Evolutionary conservation across 2,113 vertebrate species (phyloP).

Genomic region (Ancistrus triradiatus): DNA sequence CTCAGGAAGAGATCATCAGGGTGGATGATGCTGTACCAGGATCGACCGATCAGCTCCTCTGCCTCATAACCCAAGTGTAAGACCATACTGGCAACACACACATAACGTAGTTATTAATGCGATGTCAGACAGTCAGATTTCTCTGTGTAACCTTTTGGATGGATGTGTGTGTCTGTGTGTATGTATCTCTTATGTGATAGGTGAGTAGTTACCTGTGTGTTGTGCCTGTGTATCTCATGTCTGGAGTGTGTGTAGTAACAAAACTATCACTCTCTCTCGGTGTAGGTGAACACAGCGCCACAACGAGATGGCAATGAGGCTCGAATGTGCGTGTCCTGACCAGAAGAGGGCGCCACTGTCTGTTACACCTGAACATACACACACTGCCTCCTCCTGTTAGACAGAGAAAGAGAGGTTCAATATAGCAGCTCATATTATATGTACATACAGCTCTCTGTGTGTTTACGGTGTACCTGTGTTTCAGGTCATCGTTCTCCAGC

Average conservation of each 20-base stretch:
- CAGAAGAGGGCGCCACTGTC: constrained; percentile 60
- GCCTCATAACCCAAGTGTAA: constrained; percentile 70
- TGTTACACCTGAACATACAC: constrained; percentile 71
- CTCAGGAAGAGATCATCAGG: constrained; percentile 66
- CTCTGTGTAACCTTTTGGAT: not conserved
- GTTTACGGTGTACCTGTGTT: constrained; percentile 40
- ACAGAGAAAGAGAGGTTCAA: constrained; percentile 1
- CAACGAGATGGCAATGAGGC: constrained; percentile 49
- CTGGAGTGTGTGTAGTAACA: constrained; percentile 64
- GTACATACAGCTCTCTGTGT: not conserved
- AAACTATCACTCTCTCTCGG: constrained; percentile 51
- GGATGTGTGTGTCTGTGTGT: not conserved
- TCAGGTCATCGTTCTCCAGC: constrained; percentile 40
- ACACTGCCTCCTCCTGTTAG: constrained; percentile 70
- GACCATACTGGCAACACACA: constrained; percentile 58
- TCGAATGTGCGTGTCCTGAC: constrained; percentile 62
- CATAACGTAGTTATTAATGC: not conserved
- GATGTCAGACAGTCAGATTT: not conserved
- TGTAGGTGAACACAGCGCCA: constrained; percentile 72
- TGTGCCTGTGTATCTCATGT: constrained; percentile 70
- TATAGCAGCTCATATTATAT: too few species aligned
- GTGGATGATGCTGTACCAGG: constrained; percentile 80
- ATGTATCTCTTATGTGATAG: not conserved
- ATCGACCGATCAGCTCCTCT: constrained; percentile 69
- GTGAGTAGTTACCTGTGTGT: constrained; percentile 54